phyloP scores from a whole-genome alignment of 2,113 vertebrate species.

The Mugil cephalus region DNA sequence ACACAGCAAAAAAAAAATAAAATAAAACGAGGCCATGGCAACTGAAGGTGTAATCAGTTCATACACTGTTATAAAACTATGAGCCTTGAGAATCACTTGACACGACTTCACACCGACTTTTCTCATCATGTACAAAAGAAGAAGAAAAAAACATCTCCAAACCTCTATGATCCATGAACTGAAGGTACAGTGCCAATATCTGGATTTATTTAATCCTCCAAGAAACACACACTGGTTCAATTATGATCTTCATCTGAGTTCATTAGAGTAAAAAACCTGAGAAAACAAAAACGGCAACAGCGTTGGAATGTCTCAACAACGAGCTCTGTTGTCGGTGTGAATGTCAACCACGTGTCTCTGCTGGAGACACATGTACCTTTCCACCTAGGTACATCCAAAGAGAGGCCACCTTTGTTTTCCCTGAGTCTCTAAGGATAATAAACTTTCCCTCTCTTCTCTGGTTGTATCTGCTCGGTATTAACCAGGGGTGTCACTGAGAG shows the following conservation, averaged over 20 bases:
- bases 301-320: slow-evolving; percentile 44
- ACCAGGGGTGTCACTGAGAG: slow-evolving; percentile 63
- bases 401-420: slow-evolving; percentile 55
- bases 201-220: slow-evolving; percentile 41
- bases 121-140: slow-evolving; percentile 4
- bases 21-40: too few relatives aligned
- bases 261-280: slow-evolving; percentile 41
- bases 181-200: slow-evolving; percentile 7
- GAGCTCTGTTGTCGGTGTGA: slow-evolving; percentile 46
- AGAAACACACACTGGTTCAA: slow-evolving; percentile 51
- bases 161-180: slow-evolving; percentile 5
- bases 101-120: background rate
- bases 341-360: slow-evolving; percentile 41
- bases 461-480: slow-evolving; percentile 53
- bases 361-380: slow-evolving; percentile 52
- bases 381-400: slow-evolving; percentile 43
- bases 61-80: background rate
- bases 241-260: slow-evolving; percentile 44
- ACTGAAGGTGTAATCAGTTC: background rate
- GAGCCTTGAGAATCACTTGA: slow-evolving; percentile 6
- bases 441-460: slow-evolving; percentile 61
- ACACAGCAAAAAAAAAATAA: too few relatives aligned
- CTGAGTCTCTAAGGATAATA: slow-evolving; percentile 55
- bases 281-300: slow-evolving; percentile 36
- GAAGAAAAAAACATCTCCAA: slow-evolving; percentile 4